Evolutionary conservation across 2,888 invertebrate genomes (phyloP), one percentile per base, ranked within the genome.

Genomic region (Petrolisthes cinctipes): DNA sequence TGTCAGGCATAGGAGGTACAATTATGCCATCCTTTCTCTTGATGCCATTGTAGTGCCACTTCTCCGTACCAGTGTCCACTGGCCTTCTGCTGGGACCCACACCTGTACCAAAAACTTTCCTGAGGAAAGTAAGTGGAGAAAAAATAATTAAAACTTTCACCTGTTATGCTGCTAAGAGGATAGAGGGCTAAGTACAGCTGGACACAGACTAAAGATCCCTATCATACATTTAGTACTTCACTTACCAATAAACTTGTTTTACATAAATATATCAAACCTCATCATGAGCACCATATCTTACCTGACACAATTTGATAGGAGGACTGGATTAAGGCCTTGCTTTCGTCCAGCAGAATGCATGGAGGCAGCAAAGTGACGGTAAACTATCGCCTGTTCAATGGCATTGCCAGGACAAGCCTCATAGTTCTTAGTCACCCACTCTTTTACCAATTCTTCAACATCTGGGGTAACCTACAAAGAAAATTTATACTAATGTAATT

Each of bases 231-330:
- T 37, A 37, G 37, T 37, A 37, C 37, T 37, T 37, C 37, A 37
- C 37, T 37, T 37, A 37, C 37, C 37, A 37, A 37, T 37, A 1
- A 37, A 37, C 37, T 37, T 37, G 37, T 37, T 37, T 37, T 37
- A 37, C 37, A 37, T 37, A 37, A 37, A 37, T 3, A 61, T 61
- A 61, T 17, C 61, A 61, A 17, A 61, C 61, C 61, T 17, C 68
- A 68, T 51, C 23, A 66, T 56, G 23, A 7, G 20, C 4, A 53
- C 6, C 9, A 53, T 57, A 82, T 91, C 92, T 93, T 93, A 97
- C 97, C 96, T 95, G 91, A 98, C 97, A 92, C 97, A 96, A 91
- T 97, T 94, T 0, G 97, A 96, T 93, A 98, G 97, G 93, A 97
- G 97, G 83, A 95, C 93, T 0, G 97, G 96, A 54, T 97, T 96